A percentile compares a stretch with the other conserved stretches of the same genome.
phyloP scores from a whole-genome alignment of 1,140 invertebrate genomes.

The Drosophila virilis region DNA sequence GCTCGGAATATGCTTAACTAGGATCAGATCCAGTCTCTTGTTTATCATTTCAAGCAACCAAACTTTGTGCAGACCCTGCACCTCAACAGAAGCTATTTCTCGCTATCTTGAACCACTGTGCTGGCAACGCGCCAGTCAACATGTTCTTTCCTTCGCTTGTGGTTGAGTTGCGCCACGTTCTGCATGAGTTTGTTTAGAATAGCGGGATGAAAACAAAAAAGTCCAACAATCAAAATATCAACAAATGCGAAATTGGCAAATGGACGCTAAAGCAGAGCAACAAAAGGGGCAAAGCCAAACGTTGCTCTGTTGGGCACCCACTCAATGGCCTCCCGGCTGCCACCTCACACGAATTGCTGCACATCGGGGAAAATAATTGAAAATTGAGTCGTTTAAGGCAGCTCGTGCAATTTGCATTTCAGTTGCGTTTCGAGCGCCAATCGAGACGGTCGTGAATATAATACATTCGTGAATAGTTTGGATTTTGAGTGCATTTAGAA shows the following conservation, averaged over 20 bases:
- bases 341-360: slow-evolving; percentile 9
- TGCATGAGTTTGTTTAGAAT: slow-evolving; percentile 30
- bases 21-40: too few relatives aligned
- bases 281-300: background rate
- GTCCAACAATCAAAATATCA: slow-evolving; percentile 7
- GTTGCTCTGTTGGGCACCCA: background rate
- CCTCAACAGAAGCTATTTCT: too few relatives aligned
- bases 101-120: slow-evolving; percentile 11
- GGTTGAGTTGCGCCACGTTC: background rate
- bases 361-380: slow-evolving; percentile 15
- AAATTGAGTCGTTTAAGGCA: slow-evolving; percentile 12
- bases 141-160: background rate
- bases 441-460: slow-evolving; percentile 45
- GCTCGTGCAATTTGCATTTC: slow-evolving; percentile 68
- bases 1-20: too few relatives aligned
- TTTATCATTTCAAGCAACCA: too few relatives aligned
- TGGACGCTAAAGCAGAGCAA: slow-evolving; percentile 2
- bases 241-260: slow-evolving; percentile 14
- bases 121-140: too few relatives aligned
- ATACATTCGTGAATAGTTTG: background rate
- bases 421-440: slow-evolving; percentile 61
- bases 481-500: slow-evolving; percentile 15
- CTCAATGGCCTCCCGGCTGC: background rate
- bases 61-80: too few relatives aligned
- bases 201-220: slow-evolving; percentile 20